phyloP scores from a whole-genome alignment of 1,140 invertebrate genomes.

The Stegodyphus dumicola region DNA sequence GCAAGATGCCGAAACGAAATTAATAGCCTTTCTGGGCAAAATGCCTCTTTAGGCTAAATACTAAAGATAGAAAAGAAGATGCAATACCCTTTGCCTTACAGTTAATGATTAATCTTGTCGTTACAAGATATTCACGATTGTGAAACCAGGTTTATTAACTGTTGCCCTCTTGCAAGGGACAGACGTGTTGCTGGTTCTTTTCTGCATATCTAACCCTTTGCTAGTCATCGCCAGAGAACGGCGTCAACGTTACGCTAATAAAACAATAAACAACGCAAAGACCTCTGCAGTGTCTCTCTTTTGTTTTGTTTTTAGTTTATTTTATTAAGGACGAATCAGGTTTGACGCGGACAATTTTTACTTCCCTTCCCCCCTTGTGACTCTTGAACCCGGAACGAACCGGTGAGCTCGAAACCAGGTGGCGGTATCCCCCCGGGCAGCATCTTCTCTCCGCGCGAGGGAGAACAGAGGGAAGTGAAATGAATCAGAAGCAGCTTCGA shows the following conservation, averaged over 20 bases:
- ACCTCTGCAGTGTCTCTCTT: neutral
- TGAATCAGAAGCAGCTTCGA: slow-evolving; percentile 10
- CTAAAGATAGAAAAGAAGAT: too few species aligned
- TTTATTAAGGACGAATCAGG: slow-evolving; percentile 59
- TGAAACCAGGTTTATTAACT: too few species aligned
- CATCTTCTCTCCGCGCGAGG: neutral
- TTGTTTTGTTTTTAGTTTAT: slow-evolving; percentile 21
- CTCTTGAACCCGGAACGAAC: slow-evolving; percentile 47
- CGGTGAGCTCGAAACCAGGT: slow-evolving; percentile 42
- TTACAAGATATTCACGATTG: too few species aligned
- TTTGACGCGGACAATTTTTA: slow-evolving; percentile 53
- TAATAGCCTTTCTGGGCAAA: too few species aligned
- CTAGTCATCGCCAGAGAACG: neutral
- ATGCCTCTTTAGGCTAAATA: too few species aligned
- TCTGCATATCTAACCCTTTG: too few species aligned
- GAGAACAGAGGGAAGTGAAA: slow-evolving; percentile 6
- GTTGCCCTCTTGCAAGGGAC: too few species aligned
- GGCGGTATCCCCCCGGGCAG: slow-evolving; percentile 23
- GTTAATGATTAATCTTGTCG: too few species aligned
- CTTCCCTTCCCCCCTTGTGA: slow-evolving; percentile 30
- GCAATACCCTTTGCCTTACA: too few species aligned
- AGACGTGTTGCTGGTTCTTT: too few species aligned
- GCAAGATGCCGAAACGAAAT: too few species aligned
- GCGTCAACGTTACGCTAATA: slow-evolving; percentile 30
- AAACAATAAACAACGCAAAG: slow-evolving; percentile 49